Evolutionary conservation across 53 echinoderm and acorn worm genomes (phyloP).

Genomic region (Paracentrotus lividus): DNA sequence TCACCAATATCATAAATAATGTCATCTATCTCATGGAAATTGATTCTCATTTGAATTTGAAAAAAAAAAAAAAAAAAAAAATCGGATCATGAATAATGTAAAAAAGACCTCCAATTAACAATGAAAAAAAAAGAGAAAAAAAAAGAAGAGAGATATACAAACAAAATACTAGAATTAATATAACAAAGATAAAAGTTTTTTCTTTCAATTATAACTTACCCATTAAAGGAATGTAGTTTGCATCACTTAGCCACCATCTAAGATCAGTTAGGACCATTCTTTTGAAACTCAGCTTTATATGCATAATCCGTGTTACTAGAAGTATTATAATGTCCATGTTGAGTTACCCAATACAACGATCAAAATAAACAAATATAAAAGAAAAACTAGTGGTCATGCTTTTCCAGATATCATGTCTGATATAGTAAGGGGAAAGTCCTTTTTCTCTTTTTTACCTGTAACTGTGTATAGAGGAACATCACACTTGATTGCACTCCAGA

Average conservation of each 20-base stretch:
- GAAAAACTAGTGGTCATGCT: background rate
- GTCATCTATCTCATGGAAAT: no score
- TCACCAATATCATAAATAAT: no score
- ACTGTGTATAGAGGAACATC: background rate
- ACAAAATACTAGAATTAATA: no score
- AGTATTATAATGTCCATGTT: background rate
- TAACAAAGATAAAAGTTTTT: background rate
- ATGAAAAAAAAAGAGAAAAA: no score
- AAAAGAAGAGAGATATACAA: no score
- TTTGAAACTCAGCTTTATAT: background rate
- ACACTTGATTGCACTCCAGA: conserved; percentile 22
- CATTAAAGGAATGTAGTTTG: background rate
- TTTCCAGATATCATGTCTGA: background rate
- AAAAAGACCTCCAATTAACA: no score
- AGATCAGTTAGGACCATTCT: background rate
- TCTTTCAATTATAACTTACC: background rate
- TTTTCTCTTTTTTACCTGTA: conserved; percentile 2
- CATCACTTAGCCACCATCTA: background rate
- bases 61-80: no score
- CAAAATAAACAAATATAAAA: background rate
- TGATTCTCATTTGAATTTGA: no score
- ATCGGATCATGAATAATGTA: no score
- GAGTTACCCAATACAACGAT: background rate
- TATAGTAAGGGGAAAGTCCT: background rate
- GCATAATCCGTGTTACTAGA: background rate